Evolutionary conservation across 2,113 vertebrate species (phyloP).

Genomic region (Thermophis baileyi): DNA sequence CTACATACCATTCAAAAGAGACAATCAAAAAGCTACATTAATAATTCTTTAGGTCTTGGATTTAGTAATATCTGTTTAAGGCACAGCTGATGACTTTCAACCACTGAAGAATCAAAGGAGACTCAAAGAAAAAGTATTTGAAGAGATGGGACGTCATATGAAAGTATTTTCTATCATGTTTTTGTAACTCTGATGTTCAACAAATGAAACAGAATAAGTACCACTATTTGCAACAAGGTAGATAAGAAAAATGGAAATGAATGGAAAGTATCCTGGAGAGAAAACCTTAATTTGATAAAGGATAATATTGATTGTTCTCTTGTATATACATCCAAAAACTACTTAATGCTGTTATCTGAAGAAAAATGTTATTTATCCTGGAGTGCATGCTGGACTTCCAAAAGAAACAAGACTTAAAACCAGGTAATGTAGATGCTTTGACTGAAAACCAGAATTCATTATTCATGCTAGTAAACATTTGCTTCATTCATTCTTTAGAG

Average conservation of each 20-base stretch:
- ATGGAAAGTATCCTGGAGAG: neutral
- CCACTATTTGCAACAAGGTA: neutral
- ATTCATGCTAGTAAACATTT: neutral
- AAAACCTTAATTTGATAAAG: neutral
- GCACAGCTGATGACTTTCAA: neutral
- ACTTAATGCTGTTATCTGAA: neutral
- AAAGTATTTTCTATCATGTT: neutral
- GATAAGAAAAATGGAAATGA: neutral
- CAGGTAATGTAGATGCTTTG: neutral
- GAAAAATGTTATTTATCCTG: neutral
- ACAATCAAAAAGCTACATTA: neutral
- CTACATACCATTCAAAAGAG: neutral
- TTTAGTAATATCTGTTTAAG: neutral
- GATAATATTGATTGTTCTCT: neutral
- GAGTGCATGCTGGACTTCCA: neutral
- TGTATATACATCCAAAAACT: neutral
- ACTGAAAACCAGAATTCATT: neutral
- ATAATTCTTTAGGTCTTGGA: neutral
- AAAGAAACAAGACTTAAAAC: neutral
- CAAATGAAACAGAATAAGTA: neutral
- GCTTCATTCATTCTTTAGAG: neutral
- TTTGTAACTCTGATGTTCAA: neutral
- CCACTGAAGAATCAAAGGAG: neutral
- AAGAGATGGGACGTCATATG: neutral
- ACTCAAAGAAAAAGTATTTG: neutral